phyloP scores from a whole-genome alignment of 1,140 invertebrate genomes.

The Hyphantria cunea region DNA sequence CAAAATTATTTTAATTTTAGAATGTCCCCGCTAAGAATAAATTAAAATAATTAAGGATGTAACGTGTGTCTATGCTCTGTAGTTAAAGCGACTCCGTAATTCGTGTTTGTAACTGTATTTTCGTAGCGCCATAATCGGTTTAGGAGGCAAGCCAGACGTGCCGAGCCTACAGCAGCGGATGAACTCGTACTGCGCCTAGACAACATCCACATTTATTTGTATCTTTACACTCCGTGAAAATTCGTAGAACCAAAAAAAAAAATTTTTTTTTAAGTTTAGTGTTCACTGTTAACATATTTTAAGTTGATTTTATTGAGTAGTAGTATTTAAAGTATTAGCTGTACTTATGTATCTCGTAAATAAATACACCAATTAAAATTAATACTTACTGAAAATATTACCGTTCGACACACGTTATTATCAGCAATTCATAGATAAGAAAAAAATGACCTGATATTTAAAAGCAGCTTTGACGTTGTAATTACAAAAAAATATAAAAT shows the following conservation, averaged over 20 bases:
- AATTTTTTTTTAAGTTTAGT: no score
- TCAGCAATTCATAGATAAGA: no score
- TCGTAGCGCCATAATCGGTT: slow-evolving; percentile 57
- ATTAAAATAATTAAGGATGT: background rate
- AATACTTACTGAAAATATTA: no score
- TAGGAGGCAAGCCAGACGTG: slow-evolving; percentile 49
- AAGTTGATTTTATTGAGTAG: no score
- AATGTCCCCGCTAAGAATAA: background rate
- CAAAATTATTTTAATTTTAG: no score
- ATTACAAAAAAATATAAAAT: background rate
- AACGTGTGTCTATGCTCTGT: slow-evolving; percentile 30
- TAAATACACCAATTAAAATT: no score
- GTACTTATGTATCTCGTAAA: no score
- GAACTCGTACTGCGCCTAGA: slow-evolving; percentile 5
- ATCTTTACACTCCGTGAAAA: background rate
- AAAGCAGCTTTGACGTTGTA: background rate
- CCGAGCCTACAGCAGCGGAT: slow-evolving; percentile 39
- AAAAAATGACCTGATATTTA: no score
- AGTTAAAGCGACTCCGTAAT: slow-evolving; percentile 42
- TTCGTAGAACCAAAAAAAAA: no score
- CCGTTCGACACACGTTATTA: no score
- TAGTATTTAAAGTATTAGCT: no score
- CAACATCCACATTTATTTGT: slow-evolving; percentile 15
- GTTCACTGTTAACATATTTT: no score
- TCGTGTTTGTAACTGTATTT: slow-evolving; percentile 58